Conservation (phyloP, 2,113 vertebrate genomes). For the Amphilophus citrinellus region DNA sequence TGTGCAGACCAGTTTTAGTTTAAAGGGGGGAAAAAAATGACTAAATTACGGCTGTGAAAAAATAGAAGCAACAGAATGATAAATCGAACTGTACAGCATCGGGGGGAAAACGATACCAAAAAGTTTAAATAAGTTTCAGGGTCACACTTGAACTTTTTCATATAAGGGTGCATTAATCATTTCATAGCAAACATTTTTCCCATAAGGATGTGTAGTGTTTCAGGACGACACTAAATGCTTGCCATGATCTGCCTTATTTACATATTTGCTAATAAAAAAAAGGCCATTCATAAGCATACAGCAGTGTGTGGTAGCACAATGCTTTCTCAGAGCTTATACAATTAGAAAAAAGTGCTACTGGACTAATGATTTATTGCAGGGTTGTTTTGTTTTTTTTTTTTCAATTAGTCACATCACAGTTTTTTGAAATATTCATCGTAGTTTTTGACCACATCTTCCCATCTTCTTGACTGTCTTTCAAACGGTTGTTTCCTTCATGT, state of each 20-base stretch:
- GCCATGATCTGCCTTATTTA: conserved; percentile 31
- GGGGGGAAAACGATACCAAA: background rate
- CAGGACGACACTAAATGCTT: conserved; percentile 49
- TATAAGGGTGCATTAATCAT: conserved; percentile 11
- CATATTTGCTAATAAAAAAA: conserved; percentile 14
- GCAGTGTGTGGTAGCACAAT: conserved; percentile 2
- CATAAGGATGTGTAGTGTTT: conserved; percentile 66
- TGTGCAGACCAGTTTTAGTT: conserved; percentile 17
- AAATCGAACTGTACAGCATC: background rate
- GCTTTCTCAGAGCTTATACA: conserved; percentile 60
- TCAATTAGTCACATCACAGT: conserved; percentile 1
- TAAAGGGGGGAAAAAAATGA: conserved; percentile 17
- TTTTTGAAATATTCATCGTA: background rate
- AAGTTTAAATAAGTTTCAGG: background rate
- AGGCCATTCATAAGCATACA: conserved; percentile 9
- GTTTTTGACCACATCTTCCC: background rate
- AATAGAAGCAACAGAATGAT: background rate
- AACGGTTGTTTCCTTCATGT: conserved; percentile 59
- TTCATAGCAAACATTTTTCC: conserved; percentile 41
- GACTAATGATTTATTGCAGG: background rate
- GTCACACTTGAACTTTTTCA: conserved; percentile 4
- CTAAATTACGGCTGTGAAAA: background rate
- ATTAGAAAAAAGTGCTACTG: conserved; percentile 64
- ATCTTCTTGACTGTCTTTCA: conserved; percentile 26
- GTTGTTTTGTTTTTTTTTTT: background rate